Conservation (phyloP, 2,113 vertebrate genomes). For the Petroica traversi region DNA sequence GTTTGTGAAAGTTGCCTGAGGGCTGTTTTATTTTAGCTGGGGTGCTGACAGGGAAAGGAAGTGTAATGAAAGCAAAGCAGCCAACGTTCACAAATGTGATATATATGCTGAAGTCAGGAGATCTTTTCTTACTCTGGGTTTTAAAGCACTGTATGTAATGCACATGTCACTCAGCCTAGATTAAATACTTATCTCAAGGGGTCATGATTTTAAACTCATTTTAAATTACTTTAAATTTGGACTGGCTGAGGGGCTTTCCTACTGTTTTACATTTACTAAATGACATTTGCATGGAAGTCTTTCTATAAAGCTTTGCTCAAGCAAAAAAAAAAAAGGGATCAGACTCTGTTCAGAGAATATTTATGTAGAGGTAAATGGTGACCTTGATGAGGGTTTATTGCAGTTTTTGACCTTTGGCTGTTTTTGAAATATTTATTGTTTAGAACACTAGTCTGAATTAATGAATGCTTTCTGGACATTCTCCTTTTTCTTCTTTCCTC, state of each 20-base stretch:
- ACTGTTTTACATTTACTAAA: neutral
- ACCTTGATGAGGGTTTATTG: neutral
- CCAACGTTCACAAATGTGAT: slow-evolving; percentile 5
- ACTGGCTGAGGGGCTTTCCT: neutral
- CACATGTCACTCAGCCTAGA: neutral
- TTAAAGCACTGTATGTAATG: neutral
- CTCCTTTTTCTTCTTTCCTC: neutral
- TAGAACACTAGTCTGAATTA: neutral
- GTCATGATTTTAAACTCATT: neutral
- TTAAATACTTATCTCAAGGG: neutral
- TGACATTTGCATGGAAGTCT: neutral
- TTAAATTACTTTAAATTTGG: neutral
- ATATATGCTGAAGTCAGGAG: slow-evolving; percentile 32
- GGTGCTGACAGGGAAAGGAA: slow-evolving; percentile 40
- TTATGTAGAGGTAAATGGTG: slow-evolving; percentile 15
- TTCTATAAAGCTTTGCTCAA: neutral
- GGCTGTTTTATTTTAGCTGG: slow-evolving; percentile 18
- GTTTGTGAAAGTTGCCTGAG: neutral
- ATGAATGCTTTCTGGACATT: neutral
- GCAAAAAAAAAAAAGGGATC: neutral
- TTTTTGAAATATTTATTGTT: slow-evolving; percentile 9
- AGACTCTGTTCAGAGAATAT: neutral
- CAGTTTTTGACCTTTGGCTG: neutral
- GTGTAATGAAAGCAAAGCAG: slow-evolving; percentile 39
- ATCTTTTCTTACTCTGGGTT: neutral